Percentiles rank a stretch among this genome's conserved stretches.
These are phyloP conservation scores for Eleutherodactylus coqui DNA, from an alignment of 2,797 vertebrate species.

Conservation along the genomic window DNA sequence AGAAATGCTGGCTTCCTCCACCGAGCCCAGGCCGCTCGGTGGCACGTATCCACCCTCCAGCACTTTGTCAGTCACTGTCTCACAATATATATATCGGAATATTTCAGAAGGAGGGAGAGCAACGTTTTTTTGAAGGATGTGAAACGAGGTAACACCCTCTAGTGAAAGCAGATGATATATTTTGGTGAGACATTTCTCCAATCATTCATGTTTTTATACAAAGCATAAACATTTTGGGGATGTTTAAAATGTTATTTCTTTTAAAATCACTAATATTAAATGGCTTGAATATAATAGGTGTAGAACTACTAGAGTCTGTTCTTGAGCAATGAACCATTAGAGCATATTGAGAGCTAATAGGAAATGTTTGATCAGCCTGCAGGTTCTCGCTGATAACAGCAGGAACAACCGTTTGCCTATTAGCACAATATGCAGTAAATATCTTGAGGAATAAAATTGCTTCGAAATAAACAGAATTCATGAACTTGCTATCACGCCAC, in stretches of 20 bases:
- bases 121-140: too few relatives aligned
- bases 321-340: constrained; percentile 1
- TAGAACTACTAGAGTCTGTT: not conserved
- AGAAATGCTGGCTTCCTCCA: too few relatives aligned
- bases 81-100: too few relatives aligned
- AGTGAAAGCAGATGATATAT: too few relatives aligned
- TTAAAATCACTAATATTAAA: not conserved
- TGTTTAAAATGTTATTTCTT: not conserved
- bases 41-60: too few relatives aligned
- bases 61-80: too few relatives aligned
- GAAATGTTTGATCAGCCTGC: not conserved
- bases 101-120: too few relatives aligned
- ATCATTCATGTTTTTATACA: constrained; percentile 10
- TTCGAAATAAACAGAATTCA: not conserved
- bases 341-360: not conserved
- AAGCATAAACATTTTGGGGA: not conserved
- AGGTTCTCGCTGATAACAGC: not conserved
- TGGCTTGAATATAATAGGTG: not conserved
- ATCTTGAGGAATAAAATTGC: not conserved
- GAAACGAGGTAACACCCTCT: too few relatives aligned
- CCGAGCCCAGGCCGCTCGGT: too few relatives aligned
- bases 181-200: too few relatives aligned
- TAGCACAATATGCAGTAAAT: constrained; percentile 12
- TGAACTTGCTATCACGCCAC: not conserved
- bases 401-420: not conserved